phyloP scores from a whole-genome alignment of 53 echinoderm and acorn worm genomes.

The Henricia sp. region DNA sequence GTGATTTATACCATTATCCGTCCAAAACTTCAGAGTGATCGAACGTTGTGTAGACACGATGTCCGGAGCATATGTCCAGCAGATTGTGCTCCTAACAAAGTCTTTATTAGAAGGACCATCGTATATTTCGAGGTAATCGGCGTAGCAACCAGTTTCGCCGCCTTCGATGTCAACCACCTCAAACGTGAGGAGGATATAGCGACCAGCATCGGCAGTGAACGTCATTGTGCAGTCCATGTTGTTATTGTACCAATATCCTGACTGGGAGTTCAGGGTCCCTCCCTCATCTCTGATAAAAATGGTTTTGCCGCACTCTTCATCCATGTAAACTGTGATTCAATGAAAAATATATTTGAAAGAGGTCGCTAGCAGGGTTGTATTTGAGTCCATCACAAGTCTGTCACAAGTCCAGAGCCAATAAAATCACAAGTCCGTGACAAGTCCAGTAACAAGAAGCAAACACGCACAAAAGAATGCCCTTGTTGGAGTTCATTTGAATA shows the following conservation, averaged over 20 bases:
- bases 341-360: no score
- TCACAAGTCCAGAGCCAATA: no score
- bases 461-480: no score
- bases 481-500: no score
- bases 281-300: neutral
- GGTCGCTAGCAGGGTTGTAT: no score
- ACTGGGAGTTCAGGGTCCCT: slow-evolving; percentile 12
- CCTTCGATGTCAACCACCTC: neutral
- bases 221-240: slow-evolving; percentile 73
- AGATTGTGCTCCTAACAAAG: neutral
- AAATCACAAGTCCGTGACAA: no score
- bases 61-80: neutral
- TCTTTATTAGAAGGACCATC: no score
- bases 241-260: neutral
- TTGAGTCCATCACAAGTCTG: no score
- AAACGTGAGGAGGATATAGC: slow-evolving; percentile 30
- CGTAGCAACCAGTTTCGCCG: neutral
- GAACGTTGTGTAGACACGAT: neutral
- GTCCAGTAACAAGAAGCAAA: no score
- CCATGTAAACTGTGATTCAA: slow-evolving; percentile 45
- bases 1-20: neutral
- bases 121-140: neutral
- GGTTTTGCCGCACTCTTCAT: neutral
- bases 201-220: slow-evolving; percentile 48
- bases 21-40: neutral